phyloP scores from a whole-genome alignment of 1,140 invertebrate genomes.

The Yoshiicerus persimilis region DNA sequence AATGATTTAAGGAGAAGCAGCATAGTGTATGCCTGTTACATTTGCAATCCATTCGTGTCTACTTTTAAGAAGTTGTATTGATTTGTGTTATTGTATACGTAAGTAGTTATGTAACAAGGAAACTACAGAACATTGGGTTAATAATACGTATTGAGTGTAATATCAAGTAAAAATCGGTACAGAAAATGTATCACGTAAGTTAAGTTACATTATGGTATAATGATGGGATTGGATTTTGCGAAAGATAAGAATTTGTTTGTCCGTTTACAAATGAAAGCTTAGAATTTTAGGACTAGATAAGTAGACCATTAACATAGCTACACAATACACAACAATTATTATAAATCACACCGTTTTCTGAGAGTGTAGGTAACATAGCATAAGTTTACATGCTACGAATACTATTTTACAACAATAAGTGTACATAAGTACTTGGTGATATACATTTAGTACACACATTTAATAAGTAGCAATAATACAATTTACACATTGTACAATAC shows the following conservation, averaged over 20 bases:
- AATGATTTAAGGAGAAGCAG: no score
- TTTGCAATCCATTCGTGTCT: no score
- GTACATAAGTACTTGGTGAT: background rate
- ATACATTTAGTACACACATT: background rate
- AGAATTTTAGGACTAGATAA: background rate
- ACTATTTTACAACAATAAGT: background rate
- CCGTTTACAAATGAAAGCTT: background rate
- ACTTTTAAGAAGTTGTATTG: no score
- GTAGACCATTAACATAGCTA: background rate
- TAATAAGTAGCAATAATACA: slow-evolving; percentile 8
- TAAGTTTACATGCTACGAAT: background rate
- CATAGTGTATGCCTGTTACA: no score
- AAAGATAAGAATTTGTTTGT: background rate
- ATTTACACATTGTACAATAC: slow-evolving; percentile 1
- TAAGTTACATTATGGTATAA: background rate
- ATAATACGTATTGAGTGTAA: background rate
- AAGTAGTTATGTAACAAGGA: no score
- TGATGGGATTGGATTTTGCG: background rate
- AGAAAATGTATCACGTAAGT: background rate
- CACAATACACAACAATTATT: background rate
- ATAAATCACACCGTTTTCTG: background rate
- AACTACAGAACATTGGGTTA: background rate
- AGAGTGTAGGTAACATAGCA: background rate
- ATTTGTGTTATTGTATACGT: no score
- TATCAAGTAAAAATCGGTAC: background rate